Percentiles rank a stretch among this genome's conserved stretches.
phyloP scores from a whole-genome alignment of 2,797 vertebrate genomes.

The Periparus ater region DNA sequence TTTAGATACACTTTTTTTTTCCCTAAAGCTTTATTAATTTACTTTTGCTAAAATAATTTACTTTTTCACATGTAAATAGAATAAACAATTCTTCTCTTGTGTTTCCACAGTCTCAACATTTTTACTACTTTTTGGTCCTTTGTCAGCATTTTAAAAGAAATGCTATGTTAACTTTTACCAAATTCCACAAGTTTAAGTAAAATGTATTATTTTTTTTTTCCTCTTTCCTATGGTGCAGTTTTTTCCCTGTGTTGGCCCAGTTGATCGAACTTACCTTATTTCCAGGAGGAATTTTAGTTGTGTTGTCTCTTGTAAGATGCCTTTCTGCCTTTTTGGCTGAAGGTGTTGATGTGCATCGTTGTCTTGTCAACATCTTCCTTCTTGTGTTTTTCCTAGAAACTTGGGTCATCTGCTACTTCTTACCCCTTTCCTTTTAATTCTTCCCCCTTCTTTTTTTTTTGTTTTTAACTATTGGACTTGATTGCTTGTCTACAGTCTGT shows the following conservation, averaged over 20 bases:
- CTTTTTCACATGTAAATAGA: not conserved
- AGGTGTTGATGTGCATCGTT: not conserved
- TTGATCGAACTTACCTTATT: not conserved
- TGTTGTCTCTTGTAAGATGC: not conserved
- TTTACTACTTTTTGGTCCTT: not conserved
- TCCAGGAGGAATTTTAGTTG: not conserved
- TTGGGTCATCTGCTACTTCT: not conserved
- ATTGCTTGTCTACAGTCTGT: not conserved
- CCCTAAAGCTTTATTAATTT: not conserved
- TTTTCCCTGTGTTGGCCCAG: not conserved
- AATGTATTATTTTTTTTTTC: rapidly evolving
- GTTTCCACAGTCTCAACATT: not conserved
- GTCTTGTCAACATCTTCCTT: not conserved
- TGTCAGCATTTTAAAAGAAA: not conserved
- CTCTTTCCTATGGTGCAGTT: not conserved
- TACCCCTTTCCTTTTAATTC: not conserved
- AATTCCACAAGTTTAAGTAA: not conserved
- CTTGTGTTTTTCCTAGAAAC: constrained; percentile 6
- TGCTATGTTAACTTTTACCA: not conserved
- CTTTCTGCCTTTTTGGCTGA: not conserved
- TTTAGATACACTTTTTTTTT: not conserved
- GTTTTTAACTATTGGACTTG: not conserved
- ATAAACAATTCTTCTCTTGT: not conserved
- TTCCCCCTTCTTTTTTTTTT: not conserved
- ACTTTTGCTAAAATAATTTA: not conserved